Percentiles rank a stretch among this genome's conserved stretches.
These are phyloP conservation scores for Mus spretus DNA, from an alignment of 2,797 vertebrate genomes.

Conservation along the genomic window DNA sequence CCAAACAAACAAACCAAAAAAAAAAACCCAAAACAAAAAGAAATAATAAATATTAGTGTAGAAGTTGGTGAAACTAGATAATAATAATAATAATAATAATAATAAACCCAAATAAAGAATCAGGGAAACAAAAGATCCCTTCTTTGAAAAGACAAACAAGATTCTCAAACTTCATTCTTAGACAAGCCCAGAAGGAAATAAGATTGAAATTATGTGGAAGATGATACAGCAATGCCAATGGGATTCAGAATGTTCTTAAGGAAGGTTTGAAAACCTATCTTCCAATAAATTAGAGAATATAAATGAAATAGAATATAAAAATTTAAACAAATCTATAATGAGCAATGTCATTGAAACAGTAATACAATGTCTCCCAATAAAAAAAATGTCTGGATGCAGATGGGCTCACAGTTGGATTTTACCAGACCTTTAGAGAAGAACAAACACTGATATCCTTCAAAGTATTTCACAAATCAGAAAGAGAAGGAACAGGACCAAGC, in stretches of 20 bases:
- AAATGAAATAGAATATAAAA: not conserved
- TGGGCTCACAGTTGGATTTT: not conserved
- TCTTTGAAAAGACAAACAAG: slow-evolving; percentile 4
- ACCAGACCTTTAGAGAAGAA: slow-evolving; percentile 9
- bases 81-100: too few species aligned
- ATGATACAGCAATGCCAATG: not conserved
- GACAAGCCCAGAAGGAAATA: not conserved
- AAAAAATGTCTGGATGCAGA: not conserved
- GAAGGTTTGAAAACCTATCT: not conserved
- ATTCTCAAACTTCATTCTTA: not conserved
- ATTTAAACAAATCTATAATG: not conserved
- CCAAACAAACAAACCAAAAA: too few species aligned
- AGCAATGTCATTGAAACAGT: not conserved
- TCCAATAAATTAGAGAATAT: not conserved
- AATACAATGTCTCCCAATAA: not conserved
- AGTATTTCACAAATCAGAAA: not conserved
- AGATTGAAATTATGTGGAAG: not conserved
- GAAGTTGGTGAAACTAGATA: not conserved
- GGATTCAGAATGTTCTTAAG: not conserved
- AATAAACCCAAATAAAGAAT: not conserved
- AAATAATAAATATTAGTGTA: not conserved
- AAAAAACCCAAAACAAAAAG: too few species aligned
- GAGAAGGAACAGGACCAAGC: not conserved
- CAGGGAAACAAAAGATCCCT: not conserved
- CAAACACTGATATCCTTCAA: not conserved